A percentile compares a stretch with the other conserved stretches of the same genome.
phyloP scores from a whole-genome alignment of 2,113 vertebrate species.

The Oophaga pumilio region DNA sequence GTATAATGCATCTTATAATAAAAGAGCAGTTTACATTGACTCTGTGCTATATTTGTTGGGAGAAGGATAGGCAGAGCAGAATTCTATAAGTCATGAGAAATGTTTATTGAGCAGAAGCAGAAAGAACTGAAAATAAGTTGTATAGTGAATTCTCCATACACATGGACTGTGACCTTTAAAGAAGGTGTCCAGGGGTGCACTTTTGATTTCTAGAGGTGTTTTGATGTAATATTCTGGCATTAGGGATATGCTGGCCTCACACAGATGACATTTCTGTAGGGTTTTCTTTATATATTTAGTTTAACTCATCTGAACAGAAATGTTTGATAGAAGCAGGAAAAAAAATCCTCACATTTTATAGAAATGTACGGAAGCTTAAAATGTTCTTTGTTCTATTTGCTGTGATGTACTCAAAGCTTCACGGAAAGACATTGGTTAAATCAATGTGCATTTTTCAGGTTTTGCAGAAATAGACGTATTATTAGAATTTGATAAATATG shows the following conservation, averaged over 20 bases:
- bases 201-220: conserved; percentile 48
- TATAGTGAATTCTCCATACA: conserved; percentile 47
- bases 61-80: background rate
- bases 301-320: background rate
- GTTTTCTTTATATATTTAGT: conserved; percentile 46
- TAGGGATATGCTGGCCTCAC: conserved; percentile 44
- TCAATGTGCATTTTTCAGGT: background rate
- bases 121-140: conserved; percentile 22
- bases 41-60: background rate
- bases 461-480: background rate
- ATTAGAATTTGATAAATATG: background rate
- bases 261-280: conserved; percentile 48
- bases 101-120: conserved; percentile 42
- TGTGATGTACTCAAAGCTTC: background rate
- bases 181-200: conserved; percentile 44
- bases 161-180: conserved; percentile 53
- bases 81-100: conserved; percentile 27
- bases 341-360: conserved; percentile 22
- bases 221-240: conserved; percentile 58
- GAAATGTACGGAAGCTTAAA: background rate
- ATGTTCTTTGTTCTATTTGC: conserved; percentile 14
- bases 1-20: background rate
- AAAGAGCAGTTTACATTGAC: background rate
- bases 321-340: conserved; percentile 18
- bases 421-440: background rate